Percentiles rank a stretch among this genome's conserved stretches.
phyloP scores from a whole-genome alignment of 1,140 invertebrate genomes.

The Rhagoletis zephyria region DNA sequence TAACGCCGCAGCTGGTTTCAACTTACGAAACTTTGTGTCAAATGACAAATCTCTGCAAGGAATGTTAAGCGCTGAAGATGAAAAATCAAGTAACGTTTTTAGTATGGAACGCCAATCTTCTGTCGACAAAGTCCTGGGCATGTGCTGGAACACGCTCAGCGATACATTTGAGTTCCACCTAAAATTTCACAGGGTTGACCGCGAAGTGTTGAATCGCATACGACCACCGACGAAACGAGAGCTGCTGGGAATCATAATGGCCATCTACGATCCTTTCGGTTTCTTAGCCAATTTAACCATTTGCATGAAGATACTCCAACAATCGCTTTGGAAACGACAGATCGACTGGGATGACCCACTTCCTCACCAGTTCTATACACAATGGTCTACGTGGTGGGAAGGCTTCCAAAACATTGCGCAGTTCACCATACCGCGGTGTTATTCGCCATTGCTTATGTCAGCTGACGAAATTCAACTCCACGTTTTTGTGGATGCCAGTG shows the following conservation, averaged over 20 bases:
- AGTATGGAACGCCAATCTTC: not conserved
- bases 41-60: not conserved
- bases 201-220: not conserved
- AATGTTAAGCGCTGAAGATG: not conserved
- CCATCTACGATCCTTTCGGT: slow-evolving; percentile 6
- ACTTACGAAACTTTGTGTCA: slow-evolving; percentile 21
- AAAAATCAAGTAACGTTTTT: not conserved
- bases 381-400: too few relatives aligned
- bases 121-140: not conserved
- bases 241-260: not conserved
- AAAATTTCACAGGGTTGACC: not conserved
- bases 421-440: too few relatives aligned
- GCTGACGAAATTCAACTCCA: too few relatives aligned
- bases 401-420: too few relatives aligned
- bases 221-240: not conserved
- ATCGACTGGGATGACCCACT: not conserved
- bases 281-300: not conserved
- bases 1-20: not conserved
- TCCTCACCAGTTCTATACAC: too few relatives aligned
- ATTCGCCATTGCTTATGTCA: too few relatives aligned
- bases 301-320: not conserved
- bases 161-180: not conserved
- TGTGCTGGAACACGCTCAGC: not conserved
- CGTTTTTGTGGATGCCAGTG: too few relatives aligned
- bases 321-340: not conserved